These are phyloP conservation scores for Plumapathes pennacea DNA, from an alignment of 92 coral and sea anemone species.

Conservation along the genomic window DNA sequence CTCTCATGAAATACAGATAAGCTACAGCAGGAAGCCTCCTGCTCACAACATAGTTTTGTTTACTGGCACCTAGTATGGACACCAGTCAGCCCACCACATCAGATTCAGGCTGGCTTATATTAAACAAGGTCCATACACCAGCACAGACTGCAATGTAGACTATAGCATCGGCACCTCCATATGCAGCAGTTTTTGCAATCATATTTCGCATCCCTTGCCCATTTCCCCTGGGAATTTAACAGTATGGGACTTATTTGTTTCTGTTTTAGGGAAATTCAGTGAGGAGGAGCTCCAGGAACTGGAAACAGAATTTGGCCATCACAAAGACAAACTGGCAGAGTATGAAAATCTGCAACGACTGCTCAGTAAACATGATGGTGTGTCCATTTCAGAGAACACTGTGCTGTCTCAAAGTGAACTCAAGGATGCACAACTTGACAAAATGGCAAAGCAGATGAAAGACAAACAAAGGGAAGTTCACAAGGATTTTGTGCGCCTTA, in stretches of 20 bases:
- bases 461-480: conserved; percentile 47
- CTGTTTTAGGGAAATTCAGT: conserved; percentile 59
- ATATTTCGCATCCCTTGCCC: neutral
- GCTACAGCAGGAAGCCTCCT: no score
- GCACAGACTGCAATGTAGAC: no score
- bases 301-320: conserved; percentile 79
- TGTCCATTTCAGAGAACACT: conserved; percentile 76
- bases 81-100: no score
- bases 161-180: no score
- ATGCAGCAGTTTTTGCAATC: neutral
- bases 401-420: conserved; percentile 36
- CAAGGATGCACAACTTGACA: conserved; percentile 50
- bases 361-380: conserved; percentile 62
- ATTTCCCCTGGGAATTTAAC: no score
- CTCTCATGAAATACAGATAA: no score
- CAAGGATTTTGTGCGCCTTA: conserved; percentile 43
- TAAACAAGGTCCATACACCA: no score
- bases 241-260: neutral
- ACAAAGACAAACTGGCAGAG: conserved; percentile 70
- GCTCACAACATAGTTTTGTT: no score
- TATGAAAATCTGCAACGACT: conserved; percentile 51
- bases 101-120: no score
- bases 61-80: no score
- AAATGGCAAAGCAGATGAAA: conserved; percentile 55
- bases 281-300: conserved; percentile 78